Conservation (phyloP, 2,888 invertebrate genomes). For the Smittia aterrima region DNA sequence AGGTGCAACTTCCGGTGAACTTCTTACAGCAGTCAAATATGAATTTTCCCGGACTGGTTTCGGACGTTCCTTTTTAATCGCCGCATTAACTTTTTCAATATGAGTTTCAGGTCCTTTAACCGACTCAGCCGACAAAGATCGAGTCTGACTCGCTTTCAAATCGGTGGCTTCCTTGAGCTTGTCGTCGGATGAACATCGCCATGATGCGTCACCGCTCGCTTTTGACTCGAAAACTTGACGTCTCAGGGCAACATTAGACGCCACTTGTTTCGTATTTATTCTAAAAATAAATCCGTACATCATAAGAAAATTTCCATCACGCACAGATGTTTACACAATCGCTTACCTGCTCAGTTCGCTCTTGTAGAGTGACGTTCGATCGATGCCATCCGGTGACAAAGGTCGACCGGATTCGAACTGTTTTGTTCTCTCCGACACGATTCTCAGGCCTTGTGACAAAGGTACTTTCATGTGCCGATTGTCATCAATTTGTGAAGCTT, state of each 20-base stretch:
- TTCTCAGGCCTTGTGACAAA: conserved; percentile 57
- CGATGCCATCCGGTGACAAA: conserved; percentile 58
- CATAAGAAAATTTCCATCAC: background rate
- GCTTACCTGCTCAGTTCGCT: conserved; percentile 60
- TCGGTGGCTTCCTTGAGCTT: conserved; percentile 38
- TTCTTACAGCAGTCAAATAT: conserved; percentile 53
- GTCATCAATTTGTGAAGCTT: background rate
- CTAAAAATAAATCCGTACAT: conserved; percentile 49
- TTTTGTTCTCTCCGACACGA: conserved; percentile 70
- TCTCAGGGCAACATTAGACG: conserved; percentile 72
- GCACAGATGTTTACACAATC: conserved; percentile 6
- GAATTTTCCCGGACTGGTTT: conserved; percentile 55
- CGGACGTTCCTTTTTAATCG: conserved; percentile 46
- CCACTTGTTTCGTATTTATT: conserved; percentile 65
- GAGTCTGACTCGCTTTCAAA: conserved; percentile 54
- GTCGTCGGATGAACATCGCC: conserved; percentile 42
- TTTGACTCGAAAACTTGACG: conserved; percentile 71
- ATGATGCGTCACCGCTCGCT: conserved; percentile 46
- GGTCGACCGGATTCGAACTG: conserved; percentile 70
- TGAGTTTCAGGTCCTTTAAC: background rate
- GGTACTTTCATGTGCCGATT: conserved; percentile 1
- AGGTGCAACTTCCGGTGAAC: conserved; percentile 20
- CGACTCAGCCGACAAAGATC: conserved; percentile 46
- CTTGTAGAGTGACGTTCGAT: conserved; percentile 65
- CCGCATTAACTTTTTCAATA: background rate